A percentile compares a stretch with the other conserved stretches of the same genome.
phyloP scores from a whole-genome alignment of 2,113 vertebrate genomes.

The Hydrochoerus hydrochaeris region DNA sequence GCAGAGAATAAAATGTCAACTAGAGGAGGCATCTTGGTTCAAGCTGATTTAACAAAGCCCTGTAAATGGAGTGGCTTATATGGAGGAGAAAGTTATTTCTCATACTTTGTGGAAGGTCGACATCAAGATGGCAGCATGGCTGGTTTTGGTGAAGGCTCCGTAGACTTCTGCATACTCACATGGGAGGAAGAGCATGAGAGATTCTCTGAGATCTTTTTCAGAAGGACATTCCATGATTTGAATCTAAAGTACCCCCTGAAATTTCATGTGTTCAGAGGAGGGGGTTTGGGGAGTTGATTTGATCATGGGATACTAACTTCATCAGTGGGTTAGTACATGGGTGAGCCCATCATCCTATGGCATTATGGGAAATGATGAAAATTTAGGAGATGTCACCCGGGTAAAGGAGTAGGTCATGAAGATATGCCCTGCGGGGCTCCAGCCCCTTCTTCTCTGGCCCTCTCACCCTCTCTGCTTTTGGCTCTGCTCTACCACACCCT shows the following conservation, averaged over 20 bases:
- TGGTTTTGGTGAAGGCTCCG: background rate
- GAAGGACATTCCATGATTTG: background rate
- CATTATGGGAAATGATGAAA: background rate
- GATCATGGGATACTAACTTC: background rate
- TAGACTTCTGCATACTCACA: background rate
- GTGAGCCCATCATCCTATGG: background rate
- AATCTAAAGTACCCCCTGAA: background rate
- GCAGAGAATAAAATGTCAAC: background rate
- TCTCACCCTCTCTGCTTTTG: background rate
- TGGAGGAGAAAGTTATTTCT: background rate
- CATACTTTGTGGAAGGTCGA: background rate
- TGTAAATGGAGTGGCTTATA: background rate
- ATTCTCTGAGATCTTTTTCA: background rate
- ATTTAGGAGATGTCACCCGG: background rate
- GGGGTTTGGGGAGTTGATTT: background rate
- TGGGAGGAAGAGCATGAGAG: background rate
- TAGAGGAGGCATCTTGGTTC: background rate
- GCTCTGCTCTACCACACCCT: background rate
- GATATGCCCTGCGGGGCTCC: background rate
- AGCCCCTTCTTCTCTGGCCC: background rate
- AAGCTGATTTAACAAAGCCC: background rate
- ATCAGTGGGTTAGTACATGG: background rate
- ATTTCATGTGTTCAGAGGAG: background rate
- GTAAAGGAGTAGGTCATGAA: background rate
- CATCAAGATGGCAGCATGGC: no score